Conservation (phyloP, 2,797 vertebrate genomes). For the Emydoidea blandingii region DNA sequence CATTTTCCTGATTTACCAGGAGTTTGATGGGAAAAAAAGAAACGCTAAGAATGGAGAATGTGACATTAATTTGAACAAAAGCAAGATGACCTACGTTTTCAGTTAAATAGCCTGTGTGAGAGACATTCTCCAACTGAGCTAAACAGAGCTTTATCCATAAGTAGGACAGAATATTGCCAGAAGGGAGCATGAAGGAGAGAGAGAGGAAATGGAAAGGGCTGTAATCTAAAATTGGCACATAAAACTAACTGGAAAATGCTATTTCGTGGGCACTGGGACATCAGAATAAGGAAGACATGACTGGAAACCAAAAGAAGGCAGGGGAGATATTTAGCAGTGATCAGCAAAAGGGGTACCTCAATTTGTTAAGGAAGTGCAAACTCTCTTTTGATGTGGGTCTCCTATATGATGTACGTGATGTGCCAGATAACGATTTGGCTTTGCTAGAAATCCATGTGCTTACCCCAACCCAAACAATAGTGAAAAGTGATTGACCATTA, state of each 20-base stretch:
- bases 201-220: background rate
- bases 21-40: background rate
- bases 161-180: background rate
- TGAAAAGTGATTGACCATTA: background rate
- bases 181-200: background rate
- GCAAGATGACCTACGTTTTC: conserved; percentile 13
- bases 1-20: background rate
- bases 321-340: background rate
- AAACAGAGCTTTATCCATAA: background rate
- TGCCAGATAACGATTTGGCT: background rate
- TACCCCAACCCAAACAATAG: background rate
- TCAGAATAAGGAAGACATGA: conserved; percentile 58
- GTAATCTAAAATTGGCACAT: background rate
- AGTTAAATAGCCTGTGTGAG: conserved; percentile 18
- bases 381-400: background rate
- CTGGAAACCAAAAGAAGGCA: conserved; percentile 70
- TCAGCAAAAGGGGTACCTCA: conserved; percentile 72
- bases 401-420: background rate
- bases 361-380: conserved; percentile 73
- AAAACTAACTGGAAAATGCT: conserved; percentile 64
- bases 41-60: background rate
- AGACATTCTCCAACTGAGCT: background rate
- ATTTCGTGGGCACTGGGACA: conserved; percentile 59
- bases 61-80: conserved; percentile 48
- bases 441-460: background rate